Base-by-base conservation (phyloP, 1,140 invertebrate genomes). In the Anadara kagoshimensis region DNA sequence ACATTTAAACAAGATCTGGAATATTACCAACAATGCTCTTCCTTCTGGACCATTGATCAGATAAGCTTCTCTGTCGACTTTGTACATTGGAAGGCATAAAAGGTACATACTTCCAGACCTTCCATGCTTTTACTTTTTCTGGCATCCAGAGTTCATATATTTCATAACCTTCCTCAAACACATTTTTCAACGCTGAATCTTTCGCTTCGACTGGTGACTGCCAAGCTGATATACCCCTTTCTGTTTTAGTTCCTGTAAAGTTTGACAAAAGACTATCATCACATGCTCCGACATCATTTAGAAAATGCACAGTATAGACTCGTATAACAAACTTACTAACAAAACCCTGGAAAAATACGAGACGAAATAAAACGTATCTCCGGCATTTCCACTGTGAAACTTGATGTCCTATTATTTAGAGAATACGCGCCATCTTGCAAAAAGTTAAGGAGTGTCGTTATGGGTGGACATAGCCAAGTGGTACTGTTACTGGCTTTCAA, bases 121-220 rank as follows among this genome's bases (percentile, higher is more conserved):
- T 10, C 62, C 62, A 64, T 20, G 11, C 4, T 64, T 64, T 64
- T 14, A 64, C 36, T 51, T 36, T 64, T n/a, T 26, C 47, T 18
- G 62, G 62, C 20, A 64, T 20, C 26, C 44, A 47, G 44, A 64
- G 47, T 64, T 64, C 62, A 29, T 64, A 64, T 49, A 64, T 51
- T 18, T 49, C 45, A 14, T 16, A n/a, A 12, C 62, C 62, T 64
- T 64, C 62, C 29, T 64, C 62, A 26, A 24, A 64, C 44, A 16
- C 49, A 22, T 18, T 51, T 16, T 49, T 51, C 24, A 29, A 14
- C 7, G 45, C 16, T 29, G n/a, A 24, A 51, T 24, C 26, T 51
- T 64, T 47, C n/a, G 8, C 44, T 20, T 64, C 44, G 1, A 26
- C 44, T 10, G 20, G n/a, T 5, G 22, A 49, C 26, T 64, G 62